Evolutionary conservation across 2,797 vertebrate genomes (phyloP), one percentile per base, ranked within the genome.

Genomic region (Poecilia wingei): DNA sequence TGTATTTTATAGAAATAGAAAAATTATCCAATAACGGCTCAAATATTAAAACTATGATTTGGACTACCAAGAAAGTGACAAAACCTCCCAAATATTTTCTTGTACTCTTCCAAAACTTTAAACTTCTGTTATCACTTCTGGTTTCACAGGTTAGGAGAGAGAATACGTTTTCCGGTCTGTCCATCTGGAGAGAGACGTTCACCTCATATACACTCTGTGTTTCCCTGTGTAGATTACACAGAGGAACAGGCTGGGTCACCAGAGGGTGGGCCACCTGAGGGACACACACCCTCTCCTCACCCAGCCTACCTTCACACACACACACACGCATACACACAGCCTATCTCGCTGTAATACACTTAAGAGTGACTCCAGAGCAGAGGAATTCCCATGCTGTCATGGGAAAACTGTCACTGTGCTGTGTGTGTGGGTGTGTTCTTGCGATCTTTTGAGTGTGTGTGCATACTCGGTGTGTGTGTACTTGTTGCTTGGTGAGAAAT

Each of bases 351-450:
- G 57, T 59, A 81, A 82, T 82, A 86, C 88, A 83, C 78, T 85
- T 41, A 39, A 47, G 76, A 66, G 76, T 82, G 87, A 92, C 86
- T 89, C 81, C 84, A 72, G 82, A 91, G 85, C 36, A 6, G 82
- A 87, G 84, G 90, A 88, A 89, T 93, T 93, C 90, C 91, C 90
- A 89, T 89, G 91, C 85, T 89, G 87, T 89, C 91, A 89, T 89
- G 89, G 88, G 91, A 91, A 92, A 88, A 88, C 28, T 59, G 59
- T 88, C 82, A 76, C 78, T 16, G 6, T 73, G 82, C 53, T 82
- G 68, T 75, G 72, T 33, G 68, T 75, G 72, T 33, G 20, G 78
- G 61, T n/a, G 20, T 41, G 33, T 72, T 33, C 53, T 33, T 79
- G 64, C 76, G 61, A 57, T 57, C 33, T 31, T 75, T 46, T 74